Base-by-base conservation (phyloP, 2,113 vertebrate genomes). In the Ifrita kowaldi region DNA sequence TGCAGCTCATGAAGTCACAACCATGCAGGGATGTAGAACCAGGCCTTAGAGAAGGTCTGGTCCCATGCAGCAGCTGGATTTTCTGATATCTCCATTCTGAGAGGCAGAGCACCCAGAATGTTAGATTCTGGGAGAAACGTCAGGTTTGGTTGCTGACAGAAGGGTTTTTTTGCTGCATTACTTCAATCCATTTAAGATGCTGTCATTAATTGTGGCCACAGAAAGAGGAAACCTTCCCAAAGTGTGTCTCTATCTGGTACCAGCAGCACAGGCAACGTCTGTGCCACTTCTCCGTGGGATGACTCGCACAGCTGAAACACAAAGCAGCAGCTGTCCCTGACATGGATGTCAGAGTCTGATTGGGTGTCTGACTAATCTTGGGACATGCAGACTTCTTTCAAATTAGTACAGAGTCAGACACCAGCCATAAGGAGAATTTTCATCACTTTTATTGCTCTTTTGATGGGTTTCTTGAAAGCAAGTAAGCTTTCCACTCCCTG, bases 391-490 rank as follows among this genome's bases (percentile, higher is more conserved):
- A 5, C 50, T 42, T 49, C 53, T 87, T 73, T 55, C 23, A 82
- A 81, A 84, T 57, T 55, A 44, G 14, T 71, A n/a, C 1, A 3
- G 32, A 89, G 47, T 68, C 47, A 79, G 30, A 23, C 35, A 91
- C 14, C n/a, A 84, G 37, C 30, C 73, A 76, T 39, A 91, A 91
- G 68, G 30, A 93, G 42, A 86, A 60, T 42, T 84, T 84, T 86
- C 56, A 90, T 93, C 78, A 59, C 73, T 82, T 71, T 81, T 84
- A 59, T 56, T 86, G 21, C 32, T 92, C 81, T 74, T 90, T 35
- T 87, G 73, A 60, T 2, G 16, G 19, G 6, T 67, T 87, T 37
- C 46, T 90, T 78, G 23, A 55, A 56, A 53, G 52, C 59, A 89
- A 83, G 63, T 52, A 68, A 88, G 11, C 15, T 71, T 91, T 80